These are phyloP conservation scores for Steinernema hermaphroditum DNA, from an alignment of 2,888 invertebrate species.

Conservation along the genomic window DNA sequence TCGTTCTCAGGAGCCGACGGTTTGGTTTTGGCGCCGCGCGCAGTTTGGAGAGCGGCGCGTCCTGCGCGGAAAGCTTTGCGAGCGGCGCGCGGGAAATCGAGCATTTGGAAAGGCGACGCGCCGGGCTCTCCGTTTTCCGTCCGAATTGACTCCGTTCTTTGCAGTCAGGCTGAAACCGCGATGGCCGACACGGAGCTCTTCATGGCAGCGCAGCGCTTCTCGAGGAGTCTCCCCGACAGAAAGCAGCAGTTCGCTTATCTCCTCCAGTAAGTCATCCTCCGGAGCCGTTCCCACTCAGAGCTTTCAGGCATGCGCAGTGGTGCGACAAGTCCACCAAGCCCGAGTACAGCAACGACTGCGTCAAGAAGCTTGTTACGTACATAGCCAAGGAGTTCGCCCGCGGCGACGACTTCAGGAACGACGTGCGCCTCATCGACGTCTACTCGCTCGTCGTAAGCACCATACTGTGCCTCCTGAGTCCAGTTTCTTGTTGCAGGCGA, in stretches of 20 bases:
- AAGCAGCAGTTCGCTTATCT: slow-evolving; percentile 10
- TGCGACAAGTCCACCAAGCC: not conserved
- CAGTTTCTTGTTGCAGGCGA: not conserved
- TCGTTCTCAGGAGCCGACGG: no score
- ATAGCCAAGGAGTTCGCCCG: not conserved
- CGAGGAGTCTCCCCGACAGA: not conserved
- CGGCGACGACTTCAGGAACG: not conserved
- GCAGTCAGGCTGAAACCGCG: no score
- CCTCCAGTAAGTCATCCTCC: not conserved
- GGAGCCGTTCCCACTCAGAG: not conserved
- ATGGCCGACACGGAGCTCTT: slow-evolving; percentile 20
- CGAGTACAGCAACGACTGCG: not conserved
- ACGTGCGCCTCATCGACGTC: slow-evolving; percentile 15
- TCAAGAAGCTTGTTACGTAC: slow-evolving; percentile 17
- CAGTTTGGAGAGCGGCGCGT: no score
- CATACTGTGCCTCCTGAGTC: not conserved
- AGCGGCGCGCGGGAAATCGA: no score
- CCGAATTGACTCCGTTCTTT: no score
- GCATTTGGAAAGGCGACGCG: no score
- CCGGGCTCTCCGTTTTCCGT: no score
- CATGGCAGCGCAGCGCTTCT: not conserved
- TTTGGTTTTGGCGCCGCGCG: no score
- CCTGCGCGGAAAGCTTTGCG: no score
- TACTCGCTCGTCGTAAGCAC: not conserved
- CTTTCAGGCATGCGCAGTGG: slow-evolving; percentile 14